Evolutionary conservation across 2,113 vertebrate species (phyloP).

Genomic region (Bufo bufo): DNA sequence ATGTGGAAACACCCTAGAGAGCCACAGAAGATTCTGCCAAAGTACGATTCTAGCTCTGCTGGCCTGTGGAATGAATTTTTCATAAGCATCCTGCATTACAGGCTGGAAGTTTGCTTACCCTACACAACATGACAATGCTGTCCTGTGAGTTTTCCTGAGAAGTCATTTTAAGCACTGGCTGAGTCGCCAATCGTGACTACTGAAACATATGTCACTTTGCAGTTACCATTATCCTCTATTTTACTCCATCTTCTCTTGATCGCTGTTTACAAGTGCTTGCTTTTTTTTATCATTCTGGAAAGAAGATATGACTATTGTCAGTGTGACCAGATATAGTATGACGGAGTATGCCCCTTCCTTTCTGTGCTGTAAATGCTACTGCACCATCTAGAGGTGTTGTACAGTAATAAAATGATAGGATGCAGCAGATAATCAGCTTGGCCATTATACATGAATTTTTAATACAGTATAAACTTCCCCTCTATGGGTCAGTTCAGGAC

Average conservation of each 20-base stretch:
- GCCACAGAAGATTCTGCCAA: conserved; percentile 16
- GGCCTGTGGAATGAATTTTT: conserved; percentile 31
- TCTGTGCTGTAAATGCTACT: neutral
- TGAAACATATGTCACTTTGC: neutral
- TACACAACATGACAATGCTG: conserved; percentile 42
- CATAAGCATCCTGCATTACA: conserved; percentile 40
- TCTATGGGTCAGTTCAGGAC: no score
- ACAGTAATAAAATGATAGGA: neutral
- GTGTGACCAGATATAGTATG: neutral
- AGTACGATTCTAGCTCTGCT: conserved; percentile 17
- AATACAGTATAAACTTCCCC: no score
- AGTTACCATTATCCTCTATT: neutral
- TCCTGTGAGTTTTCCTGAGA: conserved; percentile 10
- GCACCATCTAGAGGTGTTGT: neutral
- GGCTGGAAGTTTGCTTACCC: conserved; percentile 32
- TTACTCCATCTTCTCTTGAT: neutral
- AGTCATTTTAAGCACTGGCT: neutral
- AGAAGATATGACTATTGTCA: neutral
- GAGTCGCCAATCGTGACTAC: neutral
- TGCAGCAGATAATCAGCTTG: neutral
- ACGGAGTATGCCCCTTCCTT: neutral
- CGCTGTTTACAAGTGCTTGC: neutral
- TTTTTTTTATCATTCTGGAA: neutral
- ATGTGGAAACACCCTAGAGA: conserved; percentile 22
- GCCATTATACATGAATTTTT: no score